Percentiles rank a stretch among this genome's conserved stretches.
Conservation (phyloP, 2,113 vertebrate species). For the Megatriorchis doriae region DNA sequence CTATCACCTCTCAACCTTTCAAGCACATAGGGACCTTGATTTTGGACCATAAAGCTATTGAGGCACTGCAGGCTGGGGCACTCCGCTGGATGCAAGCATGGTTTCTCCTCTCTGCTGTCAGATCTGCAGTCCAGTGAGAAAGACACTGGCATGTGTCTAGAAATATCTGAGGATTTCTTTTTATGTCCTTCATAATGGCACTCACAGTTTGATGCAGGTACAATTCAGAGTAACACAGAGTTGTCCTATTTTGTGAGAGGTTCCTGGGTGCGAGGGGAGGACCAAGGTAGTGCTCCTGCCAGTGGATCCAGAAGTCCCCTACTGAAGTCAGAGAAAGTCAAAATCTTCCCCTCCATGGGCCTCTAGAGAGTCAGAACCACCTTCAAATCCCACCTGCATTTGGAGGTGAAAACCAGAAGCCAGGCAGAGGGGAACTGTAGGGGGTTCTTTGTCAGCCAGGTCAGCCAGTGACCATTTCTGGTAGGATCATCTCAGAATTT, state of each 20-base stretch:
- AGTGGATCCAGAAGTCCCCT: neutral
- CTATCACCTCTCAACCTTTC: neutral
- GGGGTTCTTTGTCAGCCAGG: neutral
- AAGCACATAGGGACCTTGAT: neutral
- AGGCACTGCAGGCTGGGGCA: neutral
- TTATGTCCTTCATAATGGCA: neutral
- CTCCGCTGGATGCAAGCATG: accelerated
- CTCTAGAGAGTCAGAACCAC: neutral
- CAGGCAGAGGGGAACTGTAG: neutral
- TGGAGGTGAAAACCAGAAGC: neutral
- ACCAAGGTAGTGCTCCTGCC: accelerated
- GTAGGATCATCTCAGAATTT: neutral
- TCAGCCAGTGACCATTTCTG: neutral
- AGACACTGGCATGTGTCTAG: neutral
- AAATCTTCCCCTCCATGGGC: neutral
- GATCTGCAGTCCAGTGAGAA: neutral
- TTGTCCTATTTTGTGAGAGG: neutral
- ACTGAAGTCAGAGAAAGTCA: neutral
- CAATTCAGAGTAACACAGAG: neutral
- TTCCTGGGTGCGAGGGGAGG: neutral
- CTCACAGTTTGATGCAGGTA: neutral
- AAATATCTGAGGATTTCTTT: neutral
- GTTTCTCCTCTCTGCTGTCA: neutral
- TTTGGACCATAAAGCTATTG: neutral
- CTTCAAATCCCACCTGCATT: neutral